Percentiles rank a stretch among this genome's conserved stretches.
These are phyloP conservation scores for Silurus glanis DNA, from an alignment of 2,113 vertebrate genomes.

Conservation along the genomic window DNA sequence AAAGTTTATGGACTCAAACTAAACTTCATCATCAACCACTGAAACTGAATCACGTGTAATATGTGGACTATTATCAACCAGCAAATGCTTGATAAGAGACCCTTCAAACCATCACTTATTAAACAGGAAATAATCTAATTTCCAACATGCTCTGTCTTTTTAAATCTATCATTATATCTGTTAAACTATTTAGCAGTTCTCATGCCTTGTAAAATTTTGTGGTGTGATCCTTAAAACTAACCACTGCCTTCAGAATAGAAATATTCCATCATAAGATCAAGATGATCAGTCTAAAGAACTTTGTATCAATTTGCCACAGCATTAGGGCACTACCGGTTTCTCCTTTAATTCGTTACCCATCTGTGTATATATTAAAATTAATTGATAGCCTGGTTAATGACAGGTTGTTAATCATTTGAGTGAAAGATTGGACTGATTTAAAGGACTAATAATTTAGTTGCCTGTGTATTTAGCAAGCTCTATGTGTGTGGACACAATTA, in stretches of 20 bases:
- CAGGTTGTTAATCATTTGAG: neutral
- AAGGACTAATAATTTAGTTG: neutral
- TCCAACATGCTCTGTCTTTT: neutral
- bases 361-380: neutral
- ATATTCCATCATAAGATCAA: neutral
- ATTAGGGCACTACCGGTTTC: neutral
- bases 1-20: too few species aligned
- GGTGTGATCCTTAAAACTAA: neutral
- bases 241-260: neutral
- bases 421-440: conserved; percentile 2
- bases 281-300: neutral
- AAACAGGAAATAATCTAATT: neutral
- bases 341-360: neutral
- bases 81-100: neutral
- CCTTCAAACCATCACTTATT: neutral
- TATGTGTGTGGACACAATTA: neutral
- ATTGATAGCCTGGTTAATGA: conserved; percentile 12
- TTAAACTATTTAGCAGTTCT: neutral
- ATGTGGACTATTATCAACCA: neutral
- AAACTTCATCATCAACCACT: too few species aligned
- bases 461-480: neutral
- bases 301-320: neutral
- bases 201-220: neutral
- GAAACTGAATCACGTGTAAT: neutral
- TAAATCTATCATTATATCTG: neutral